Conservation (phyloP, 2,888 invertebrate genomes). For the Tuberolachnus salignus region DNA sequence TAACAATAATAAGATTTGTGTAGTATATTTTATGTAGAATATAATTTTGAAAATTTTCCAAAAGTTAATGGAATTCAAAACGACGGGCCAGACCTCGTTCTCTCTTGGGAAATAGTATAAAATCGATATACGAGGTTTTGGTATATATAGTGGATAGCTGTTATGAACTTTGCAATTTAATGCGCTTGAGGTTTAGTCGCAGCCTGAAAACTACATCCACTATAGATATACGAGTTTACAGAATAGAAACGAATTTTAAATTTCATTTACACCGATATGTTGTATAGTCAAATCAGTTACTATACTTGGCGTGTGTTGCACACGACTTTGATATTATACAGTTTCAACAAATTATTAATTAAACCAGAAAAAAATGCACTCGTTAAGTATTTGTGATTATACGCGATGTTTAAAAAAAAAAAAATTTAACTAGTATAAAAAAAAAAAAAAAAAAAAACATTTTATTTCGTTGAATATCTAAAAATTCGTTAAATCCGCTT, state of each 20-base stretch:
- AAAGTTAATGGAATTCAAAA: constrained; percentile 39
- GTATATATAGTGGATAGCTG: not conserved
- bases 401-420: no score
- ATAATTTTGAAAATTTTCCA: constrained; percentile 29
- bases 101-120: constrained; percentile 39
- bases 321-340: not conserved
- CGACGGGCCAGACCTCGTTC: constrained; percentile 19
- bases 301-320: not conserved
- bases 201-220: not conserved
- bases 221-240: not conserved
- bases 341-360: not conserved
- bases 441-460: no score
- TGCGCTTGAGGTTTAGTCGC: not conserved
- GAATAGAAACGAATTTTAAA: not conserved
- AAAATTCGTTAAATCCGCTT: no score
- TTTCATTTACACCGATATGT: not conserved
- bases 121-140: constrained; percentile 40
- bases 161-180: constrained; percentile 12
- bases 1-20: constrained; percentile 3
- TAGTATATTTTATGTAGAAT: not conserved
- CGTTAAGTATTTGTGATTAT: not conserved
- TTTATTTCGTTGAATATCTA: not conserved
- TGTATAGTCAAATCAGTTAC: not conserved
- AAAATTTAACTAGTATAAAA: no score
- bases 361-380: not conserved